A percentile compares a stretch with the other conserved stretches of the same genome.
Evolutionary conservation across 2,113 vertebrate genomes (phyloP).

Genomic region (Ramphastos sulfuratus): DNA sequence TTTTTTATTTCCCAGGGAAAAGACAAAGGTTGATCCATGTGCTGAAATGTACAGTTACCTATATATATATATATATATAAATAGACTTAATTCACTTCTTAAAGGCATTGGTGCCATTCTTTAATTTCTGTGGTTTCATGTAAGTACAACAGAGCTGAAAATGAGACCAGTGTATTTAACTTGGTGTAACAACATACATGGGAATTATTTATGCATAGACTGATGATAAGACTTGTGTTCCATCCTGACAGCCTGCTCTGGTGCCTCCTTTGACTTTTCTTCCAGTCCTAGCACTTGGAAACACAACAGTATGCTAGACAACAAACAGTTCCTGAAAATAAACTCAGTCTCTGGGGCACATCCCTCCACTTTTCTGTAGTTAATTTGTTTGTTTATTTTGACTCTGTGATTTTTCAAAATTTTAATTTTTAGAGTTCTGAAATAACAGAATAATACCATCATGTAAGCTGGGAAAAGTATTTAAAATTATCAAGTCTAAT

Average conservation of each 20-base stretch:
- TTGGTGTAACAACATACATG: background rate
- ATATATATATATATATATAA: background rate
- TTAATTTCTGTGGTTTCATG: background rate
- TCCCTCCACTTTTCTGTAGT: background rate
- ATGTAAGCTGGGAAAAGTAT: background rate
- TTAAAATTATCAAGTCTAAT: background rate
- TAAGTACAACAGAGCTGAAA: background rate
- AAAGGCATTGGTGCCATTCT: background rate
- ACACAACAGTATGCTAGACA: background rate
- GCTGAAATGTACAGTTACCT: background rate
- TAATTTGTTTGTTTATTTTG: background rate
- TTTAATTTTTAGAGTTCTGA: background rate
- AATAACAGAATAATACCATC: background rate
- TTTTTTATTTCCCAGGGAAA: too few relatives aligned
- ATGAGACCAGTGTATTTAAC: background rate
- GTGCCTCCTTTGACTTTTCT: background rate
- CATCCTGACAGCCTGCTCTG: conserved; percentile 8
- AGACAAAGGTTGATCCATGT: background rate
- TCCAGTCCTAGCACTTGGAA: background rate
- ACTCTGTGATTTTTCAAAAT: too few relatives aligned
- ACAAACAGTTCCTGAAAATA: background rate
- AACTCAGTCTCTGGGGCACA: background rate
- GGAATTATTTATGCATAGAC: conserved; percentile 3
- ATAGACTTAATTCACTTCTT: background rate
- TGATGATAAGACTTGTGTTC: conserved; percentile 14